Conservation (phyloP, 2,888 invertebrate species). For the Caenorhabditis becei region DNA sequence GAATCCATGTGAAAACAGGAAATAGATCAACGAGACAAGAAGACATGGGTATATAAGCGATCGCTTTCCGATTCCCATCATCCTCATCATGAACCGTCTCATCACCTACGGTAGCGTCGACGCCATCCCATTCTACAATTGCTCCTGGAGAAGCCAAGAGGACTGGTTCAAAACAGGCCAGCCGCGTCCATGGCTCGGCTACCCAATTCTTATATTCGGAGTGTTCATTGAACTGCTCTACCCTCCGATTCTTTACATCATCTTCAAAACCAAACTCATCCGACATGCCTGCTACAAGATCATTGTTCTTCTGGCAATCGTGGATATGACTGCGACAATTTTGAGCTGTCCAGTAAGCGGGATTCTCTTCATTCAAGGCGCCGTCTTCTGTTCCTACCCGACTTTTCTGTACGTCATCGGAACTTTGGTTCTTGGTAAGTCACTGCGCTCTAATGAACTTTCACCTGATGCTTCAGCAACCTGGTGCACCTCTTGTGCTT, state of each 20-base stretch:
- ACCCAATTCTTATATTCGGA: conserved; percentile 21
- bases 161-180: conserved; percentile 30
- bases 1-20: not conserved
- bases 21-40: not conserved
- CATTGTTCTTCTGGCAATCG: conserved; percentile 25
- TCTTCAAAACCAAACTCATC: conserved; percentile 32
- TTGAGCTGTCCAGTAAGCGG: conserved; percentile 36
- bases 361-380: conserved; percentile 24
- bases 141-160: conserved; percentile 16
- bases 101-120: conserved; percentile 22
- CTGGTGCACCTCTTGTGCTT: conserved; percentile 34
- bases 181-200: conserved; percentile 22
- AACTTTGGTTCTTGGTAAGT: conserved; percentile 13
- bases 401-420: conserved; percentile 20
- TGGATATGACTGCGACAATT: conserved; percentile 34
- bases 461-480: too few species aligned
- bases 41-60: too few species aligned
- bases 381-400: conserved; percentile 33
- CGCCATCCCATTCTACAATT: conserved; percentile 34
- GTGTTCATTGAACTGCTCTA: conserved; percentile 30
- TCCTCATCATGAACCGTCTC: conserved; percentile 3
- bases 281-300: conserved; percentile 35
- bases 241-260: conserved; percentile 24
- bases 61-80: too few species aligned
- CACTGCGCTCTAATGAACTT: too few species aligned